A percentile compares a stretch with the other conserved stretches of the same genome.
phyloP scores from a whole-genome alignment of 2,888 invertebrate species.

The Idaea dimidiata region DNA sequence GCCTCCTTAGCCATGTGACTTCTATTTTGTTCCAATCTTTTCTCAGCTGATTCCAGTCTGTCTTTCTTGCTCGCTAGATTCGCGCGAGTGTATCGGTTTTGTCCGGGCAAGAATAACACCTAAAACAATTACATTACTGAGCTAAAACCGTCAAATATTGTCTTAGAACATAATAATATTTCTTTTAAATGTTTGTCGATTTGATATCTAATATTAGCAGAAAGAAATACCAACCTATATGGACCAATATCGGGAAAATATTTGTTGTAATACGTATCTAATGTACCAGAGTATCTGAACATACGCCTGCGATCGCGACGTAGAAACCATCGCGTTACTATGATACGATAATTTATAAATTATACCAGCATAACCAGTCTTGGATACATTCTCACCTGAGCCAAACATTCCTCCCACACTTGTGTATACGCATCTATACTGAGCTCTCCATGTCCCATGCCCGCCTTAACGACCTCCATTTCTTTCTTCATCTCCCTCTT shows the following conservation, averaged over 20 bases:
- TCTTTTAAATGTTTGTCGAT: no score
- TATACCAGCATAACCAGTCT: no score
- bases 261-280: no score
- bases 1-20: conserved; percentile 98
- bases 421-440: conserved; percentile 95
- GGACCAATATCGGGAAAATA: no score
- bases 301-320: no score
- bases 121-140: conserved; percentile 44
- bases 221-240: no score
- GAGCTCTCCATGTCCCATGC: conserved; percentile 97
- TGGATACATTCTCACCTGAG: conserved; percentile 83
- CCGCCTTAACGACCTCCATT: conserved; percentile 93
- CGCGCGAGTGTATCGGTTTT: conserved; percentile 95
- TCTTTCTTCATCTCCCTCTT: conserved; percentile 86
- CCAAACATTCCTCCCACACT: conserved; percentile 98
- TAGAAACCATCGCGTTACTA: no score
- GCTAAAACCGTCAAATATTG: no score
- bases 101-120: conserved; percentile 94
- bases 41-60: conserved; percentile 95
- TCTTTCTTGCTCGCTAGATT: conserved; percentile 98
- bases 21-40: conserved; percentile 94
- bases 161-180: no score
- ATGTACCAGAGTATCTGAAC: no score
- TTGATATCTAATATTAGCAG: no score
- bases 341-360: no score